Evolutionary conservation across 2,113 vertebrate genomes (phyloP).

Genomic region (Meriones unguiculatus): DNA sequence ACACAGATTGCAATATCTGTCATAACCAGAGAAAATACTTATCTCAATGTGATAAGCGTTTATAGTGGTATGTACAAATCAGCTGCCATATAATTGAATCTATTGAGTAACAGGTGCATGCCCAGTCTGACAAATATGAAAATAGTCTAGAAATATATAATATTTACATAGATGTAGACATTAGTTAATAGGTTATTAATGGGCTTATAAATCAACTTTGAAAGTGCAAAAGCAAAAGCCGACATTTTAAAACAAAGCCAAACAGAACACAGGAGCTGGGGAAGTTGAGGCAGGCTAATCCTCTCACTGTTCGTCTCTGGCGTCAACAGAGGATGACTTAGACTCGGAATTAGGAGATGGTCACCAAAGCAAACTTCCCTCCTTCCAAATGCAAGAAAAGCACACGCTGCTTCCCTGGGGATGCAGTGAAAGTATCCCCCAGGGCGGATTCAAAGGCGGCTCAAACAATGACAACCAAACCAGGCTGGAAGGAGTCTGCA

Average conservation of each 20-base stretch:
- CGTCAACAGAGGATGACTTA: rapidly evolving
- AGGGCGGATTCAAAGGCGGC: rapidly evolving
- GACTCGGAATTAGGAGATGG: rapidly evolving
- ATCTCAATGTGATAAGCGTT: background rate
- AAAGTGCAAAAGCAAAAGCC: background rate
- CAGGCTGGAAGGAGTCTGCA: rapidly evolving
- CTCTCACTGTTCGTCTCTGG: background rate
- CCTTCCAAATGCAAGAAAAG: background rate
- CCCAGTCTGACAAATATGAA: background rate
- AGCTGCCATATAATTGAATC: background rate
- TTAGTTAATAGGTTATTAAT: background rate
- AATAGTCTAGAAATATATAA: background rate
- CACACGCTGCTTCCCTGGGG: background rate
- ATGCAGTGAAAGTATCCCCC: rapidly evolving
- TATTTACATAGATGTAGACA: background rate
- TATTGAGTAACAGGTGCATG: background rate
- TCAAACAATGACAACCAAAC: background rate
- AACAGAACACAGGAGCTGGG: background rate
- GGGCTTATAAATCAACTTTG: background rate
- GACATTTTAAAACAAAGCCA: background rate
- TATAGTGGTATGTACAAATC: background rate
- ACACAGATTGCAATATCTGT: no score
- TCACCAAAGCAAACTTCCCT: background rate
- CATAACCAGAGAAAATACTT: background rate
- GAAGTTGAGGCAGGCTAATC: rapidly evolving